phyloP scores from a whole-genome alignment of 2,888 invertebrate species.

The Drosophila nr. perissopoda region DNA sequence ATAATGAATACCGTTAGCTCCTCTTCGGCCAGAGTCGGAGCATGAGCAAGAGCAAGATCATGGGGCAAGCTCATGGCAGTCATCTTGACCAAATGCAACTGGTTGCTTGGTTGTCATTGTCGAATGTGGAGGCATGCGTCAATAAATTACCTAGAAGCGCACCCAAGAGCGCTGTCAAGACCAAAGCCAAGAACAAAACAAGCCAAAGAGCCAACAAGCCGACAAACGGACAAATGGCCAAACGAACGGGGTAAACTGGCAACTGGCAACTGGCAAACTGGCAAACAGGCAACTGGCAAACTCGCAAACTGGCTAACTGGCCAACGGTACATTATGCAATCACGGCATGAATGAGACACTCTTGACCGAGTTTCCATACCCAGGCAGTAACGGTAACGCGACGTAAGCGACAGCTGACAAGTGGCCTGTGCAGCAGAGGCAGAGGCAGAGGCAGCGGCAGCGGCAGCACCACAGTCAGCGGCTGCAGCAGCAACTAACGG shows the following conservation, averaged over 20 bases:
- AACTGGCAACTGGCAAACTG: conserved; percentile 10
- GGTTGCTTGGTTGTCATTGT: conserved; percentile 70
- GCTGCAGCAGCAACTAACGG: conserved; percentile 57
- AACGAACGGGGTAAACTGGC: conserved; percentile 18
- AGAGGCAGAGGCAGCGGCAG: conserved; percentile 5
- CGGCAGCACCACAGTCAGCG: conserved; percentile 16
- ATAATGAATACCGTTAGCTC: conserved; percentile 71
- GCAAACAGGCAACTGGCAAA: conserved; percentile 23
- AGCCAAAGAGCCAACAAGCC: conserved; percentile 20
- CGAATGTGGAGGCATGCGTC: conserved; percentile 74
- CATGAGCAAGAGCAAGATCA: conserved; percentile 23
- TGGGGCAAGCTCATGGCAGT: conserved; percentile 32
- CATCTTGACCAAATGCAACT: conserved; percentile 66
- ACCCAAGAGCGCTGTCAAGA: conserved; percentile 56
- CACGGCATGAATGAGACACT: conserved; percentile 84
- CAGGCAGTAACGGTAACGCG: conserved; percentile 80
- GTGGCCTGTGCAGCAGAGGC: conserved; percentile 33
- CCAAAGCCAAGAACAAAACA: conserved; percentile 44
- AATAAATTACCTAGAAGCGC: conserved; percentile 76
- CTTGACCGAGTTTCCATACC: conserved; percentile 84
- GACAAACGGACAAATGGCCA: conserved; percentile 36
- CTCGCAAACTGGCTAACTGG: conserved; percentile 32
- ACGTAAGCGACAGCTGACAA: conserved; percentile 79
- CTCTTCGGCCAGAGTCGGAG: conserved; percentile 13
- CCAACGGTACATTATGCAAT: conserved; percentile 83